Base-by-base conservation (phyloP, 2,113 vertebrate species). In the Girardinichthys multiradiatus region DNA sequence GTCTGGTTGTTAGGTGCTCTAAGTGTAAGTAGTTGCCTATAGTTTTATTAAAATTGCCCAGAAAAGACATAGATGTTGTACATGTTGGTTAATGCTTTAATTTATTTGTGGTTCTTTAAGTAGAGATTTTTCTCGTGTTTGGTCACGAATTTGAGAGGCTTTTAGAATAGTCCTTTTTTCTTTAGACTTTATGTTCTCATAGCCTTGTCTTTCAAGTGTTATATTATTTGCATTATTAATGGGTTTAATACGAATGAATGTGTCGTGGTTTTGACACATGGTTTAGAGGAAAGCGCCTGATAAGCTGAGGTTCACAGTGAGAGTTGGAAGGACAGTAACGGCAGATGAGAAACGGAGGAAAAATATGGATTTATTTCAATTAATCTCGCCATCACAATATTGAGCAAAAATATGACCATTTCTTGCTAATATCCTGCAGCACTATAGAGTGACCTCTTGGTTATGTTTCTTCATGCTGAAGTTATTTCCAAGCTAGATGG, bases 1-100 rank as follows among this genome's bases (percentile, higher is more conserved):
- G 54, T 45, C 6, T 72, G 33, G 48, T 58, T 63, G 13, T 59
- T 81, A 60, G 77, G 71, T 63, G 75, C 42, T 68, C 57, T 39
- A 48, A 31, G n/a, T 66, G 48, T 45, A 7, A 17, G 17, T 45
- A 19, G 4, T n/a, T 19, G 15, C 42, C 37, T 39, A 0, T 74
- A 48, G 21, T 69, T 59, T 33, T 61, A 28, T 73, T n/a, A 8
- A 11, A 77, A 28, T 61, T n/a, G 9, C 24, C 42, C 17, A 14
- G 19, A 45, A 45, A 45, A 45, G 14, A 1, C 42, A 15, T 1
- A 45, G 17, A 17, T 17, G 4, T 45, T 19, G 17, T n/a, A n/a
- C n/a, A 45, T 0, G 24, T n/a, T 24, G 48, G 24, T 54, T n/a
- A n/a, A n/a, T 24, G 48, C 48, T 54, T 54, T 24, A 54, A n/a